Evolutionary conservation across 2,113 vertebrate genomes (phyloP).

Genomic region (Micromys minutus): DNA sequence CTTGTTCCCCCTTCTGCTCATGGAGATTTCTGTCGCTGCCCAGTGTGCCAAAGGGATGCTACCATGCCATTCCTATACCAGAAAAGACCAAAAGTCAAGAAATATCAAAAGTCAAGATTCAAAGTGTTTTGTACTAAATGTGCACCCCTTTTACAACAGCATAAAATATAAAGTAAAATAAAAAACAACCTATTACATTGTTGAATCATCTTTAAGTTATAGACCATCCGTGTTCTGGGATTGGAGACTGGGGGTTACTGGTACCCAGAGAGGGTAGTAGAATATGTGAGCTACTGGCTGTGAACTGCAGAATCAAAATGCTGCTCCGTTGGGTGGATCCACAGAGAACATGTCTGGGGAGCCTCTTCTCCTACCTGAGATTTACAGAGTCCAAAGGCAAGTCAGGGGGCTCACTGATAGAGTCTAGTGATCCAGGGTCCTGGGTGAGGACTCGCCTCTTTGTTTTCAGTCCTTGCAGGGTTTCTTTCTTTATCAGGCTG

Average conservation of each 20-base stretch:
- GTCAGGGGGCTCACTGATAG: not conserved
- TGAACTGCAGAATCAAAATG: not conserved
- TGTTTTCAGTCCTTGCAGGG: not conserved
- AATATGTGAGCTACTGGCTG: not conserved
- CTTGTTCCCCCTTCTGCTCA: not conserved
- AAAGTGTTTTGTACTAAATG: not conserved
- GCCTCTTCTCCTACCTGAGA: no score
- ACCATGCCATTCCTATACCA: not conserved
- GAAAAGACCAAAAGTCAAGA: not conserved
- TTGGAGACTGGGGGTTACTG: not conserved
- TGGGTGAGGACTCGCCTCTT: not conserved
- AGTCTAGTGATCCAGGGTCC: not conserved
- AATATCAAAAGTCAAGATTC: not conserved
- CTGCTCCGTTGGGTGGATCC: not conserved
- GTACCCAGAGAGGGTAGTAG: not conserved
- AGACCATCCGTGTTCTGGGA: not conserved
- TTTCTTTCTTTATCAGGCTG: not conserved
- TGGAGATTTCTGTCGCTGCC: not conserved
- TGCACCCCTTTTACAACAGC: not conserved
- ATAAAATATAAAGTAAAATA: not conserved
- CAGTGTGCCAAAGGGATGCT: not conserved
- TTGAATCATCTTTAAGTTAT: not conserved
- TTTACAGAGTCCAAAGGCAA: not conserved
- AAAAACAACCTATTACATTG: not conserved
- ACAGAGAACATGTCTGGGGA: not conserved